Evolutionary conservation across 2,113 vertebrate species (phyloP).

Genomic region (Himantopus leucocephalus): DNA sequence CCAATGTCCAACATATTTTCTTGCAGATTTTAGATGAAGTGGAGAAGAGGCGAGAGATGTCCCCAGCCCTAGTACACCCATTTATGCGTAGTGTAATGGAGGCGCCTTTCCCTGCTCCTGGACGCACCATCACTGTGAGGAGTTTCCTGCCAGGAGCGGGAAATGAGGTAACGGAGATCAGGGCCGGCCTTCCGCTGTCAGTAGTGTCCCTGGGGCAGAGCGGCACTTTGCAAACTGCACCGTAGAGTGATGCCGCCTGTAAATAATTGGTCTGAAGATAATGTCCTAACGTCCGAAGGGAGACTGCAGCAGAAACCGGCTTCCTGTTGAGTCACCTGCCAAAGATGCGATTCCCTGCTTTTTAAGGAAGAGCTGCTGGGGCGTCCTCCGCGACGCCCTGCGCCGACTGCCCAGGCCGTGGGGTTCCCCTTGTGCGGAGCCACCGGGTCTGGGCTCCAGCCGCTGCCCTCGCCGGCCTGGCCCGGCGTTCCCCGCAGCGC

Average conservation of each 20-base stretch:
- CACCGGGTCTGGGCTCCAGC: no score
- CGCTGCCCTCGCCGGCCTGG: neutral
- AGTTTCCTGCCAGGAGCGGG: slow-evolving; percentile 94
- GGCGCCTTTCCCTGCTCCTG: slow-evolving; percentile 93
- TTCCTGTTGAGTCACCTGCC: neutral
- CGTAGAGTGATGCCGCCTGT: neutral
- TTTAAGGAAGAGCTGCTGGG: neutral
- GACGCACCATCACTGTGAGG: slow-evolving; percentile 90
- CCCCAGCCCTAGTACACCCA: slow-evolving; percentile 88
- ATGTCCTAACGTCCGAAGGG: neutral
- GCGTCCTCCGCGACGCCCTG: neutral
- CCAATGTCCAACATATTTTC: neutral
- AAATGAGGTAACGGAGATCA: slow-evolving; percentile 78
- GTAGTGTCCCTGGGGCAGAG: neutral
- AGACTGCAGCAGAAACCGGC: neutral
- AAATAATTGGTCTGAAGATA: neutral
- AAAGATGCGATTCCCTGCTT: neutral
- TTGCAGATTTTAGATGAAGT: slow-evolving; percentile 95
- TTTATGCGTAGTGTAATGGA: slow-evolving; percentile 98
- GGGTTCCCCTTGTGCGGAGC: neutral
- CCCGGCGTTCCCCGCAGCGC: neutral
- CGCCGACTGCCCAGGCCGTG: accelerated
- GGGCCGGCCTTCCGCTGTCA: neutral
- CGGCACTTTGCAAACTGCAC: neutral
- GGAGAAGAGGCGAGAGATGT: slow-evolving; percentile 91